Percentiles rank a stretch among this genome's conserved stretches.
phyloP scores from a whole-genome alignment of 2,888 invertebrate genomes.

The Drosophila testacea region DNA sequence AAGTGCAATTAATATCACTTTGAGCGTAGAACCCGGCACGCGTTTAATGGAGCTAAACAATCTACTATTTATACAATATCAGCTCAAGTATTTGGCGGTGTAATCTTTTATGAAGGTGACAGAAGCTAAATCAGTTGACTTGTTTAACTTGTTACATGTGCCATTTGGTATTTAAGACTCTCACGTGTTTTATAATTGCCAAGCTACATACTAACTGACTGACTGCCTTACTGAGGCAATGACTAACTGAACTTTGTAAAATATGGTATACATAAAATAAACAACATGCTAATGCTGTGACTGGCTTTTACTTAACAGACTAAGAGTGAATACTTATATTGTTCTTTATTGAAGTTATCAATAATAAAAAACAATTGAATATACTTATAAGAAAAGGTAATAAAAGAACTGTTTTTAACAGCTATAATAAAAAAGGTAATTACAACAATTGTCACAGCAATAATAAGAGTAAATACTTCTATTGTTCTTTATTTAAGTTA shows the following conservation, averaged over 20 bases:
- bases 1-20: constrained; percentile 31
- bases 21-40: constrained; percentile 18
- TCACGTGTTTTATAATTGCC: constrained; percentile 71
- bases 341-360: neutral
- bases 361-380: neutral
- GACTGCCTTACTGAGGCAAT: constrained; percentile 14
- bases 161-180: constrained; percentile 62
- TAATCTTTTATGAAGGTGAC: constrained; percentile 18
- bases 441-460: neutral
- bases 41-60: constrained; percentile 26
- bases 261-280: neutral
- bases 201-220: constrained; percentile 12
- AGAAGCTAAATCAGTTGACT: constrained; percentile 36
- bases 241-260: constrained; percentile 7
- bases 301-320: neutral
- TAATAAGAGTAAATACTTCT: neutral
- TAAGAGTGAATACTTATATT: neutral
- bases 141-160: constrained; percentile 66
- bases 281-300: constrained; percentile 26
- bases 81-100: constrained; percentile 13
- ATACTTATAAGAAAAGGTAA: neutral
- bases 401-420: constrained; percentile 1
- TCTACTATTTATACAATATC: constrained; percentile 1
- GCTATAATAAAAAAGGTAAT: too few species aligned
- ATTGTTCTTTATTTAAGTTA: too few species aligned